Evolutionary conservation across 2,113 vertebrate genomes (phyloP).

Genomic region (Gila orcuttii): DNA sequence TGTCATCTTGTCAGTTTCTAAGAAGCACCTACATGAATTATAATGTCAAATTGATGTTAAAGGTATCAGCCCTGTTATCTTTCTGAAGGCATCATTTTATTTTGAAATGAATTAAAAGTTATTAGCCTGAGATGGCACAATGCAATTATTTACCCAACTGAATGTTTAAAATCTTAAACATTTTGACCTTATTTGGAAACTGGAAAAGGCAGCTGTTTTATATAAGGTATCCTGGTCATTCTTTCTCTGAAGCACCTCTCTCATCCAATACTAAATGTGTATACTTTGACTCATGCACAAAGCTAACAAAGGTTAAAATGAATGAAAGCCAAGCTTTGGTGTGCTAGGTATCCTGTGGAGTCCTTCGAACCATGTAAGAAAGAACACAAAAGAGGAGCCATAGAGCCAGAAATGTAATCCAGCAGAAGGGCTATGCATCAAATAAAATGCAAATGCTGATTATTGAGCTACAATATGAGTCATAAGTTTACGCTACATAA

Average conservation of each 20-base stretch:
- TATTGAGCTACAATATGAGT: slow-evolving; percentile 45
- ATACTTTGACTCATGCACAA: slow-evolving; percentile 8
- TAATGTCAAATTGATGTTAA: background rate
- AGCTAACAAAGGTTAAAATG: slow-evolving; percentile 36
- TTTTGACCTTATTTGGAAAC: background rate
- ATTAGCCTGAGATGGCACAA: background rate
- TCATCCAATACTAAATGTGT: slow-evolving; percentile 27
- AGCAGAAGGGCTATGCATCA: slow-evolving; percentile 2
- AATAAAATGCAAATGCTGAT: slow-evolving; percentile 46
- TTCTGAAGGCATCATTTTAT: background rate
- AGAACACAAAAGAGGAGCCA: slow-evolving; percentile 12
- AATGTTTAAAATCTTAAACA: background rate
- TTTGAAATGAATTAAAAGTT: background rate
- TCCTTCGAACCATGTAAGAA: slow-evolving; percentile 37
- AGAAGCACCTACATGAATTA: background rate
- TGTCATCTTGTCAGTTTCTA: background rate
- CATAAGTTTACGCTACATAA: slow-evolving; percentile 48
- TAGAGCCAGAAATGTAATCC: slow-evolving; percentile 41
- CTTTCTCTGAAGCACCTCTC: background rate
- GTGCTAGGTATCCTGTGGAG: slow-evolving; percentile 35
- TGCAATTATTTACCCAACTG: background rate
- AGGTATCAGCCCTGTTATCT: background rate
- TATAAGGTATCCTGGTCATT: background rate
- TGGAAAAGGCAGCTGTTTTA: background rate
- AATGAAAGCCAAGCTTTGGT: slow-evolving; percentile 27